Base-by-base conservation (phyloP, 2,113 vertebrate genomes). In the Hiodon tergisus region DNA sequence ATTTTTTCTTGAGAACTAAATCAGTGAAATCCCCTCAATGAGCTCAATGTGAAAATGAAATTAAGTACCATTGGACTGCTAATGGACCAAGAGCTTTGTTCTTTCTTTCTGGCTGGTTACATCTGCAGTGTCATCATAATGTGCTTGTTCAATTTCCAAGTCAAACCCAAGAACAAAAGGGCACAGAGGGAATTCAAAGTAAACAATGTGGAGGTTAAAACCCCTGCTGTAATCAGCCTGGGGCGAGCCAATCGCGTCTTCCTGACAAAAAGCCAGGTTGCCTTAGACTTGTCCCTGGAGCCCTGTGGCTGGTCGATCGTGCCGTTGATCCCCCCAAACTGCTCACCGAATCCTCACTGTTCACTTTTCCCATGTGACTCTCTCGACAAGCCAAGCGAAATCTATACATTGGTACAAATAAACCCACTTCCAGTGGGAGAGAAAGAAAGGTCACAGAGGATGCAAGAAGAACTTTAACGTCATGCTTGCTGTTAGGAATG, bases 21-120 rank as follows among this genome's bases (percentile, higher is more conserved):
- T 2, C 48, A 7, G 6, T 51, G 6, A 10, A 50, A 4, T 2
- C 14, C 67, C 13, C 17, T 10, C 6, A 14, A 13, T 9, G 7
- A 65, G 9, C 54, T 73, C 61, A 16, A 68, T 68, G 31, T 75
- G 63, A 67, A 67, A 75, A 75, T 57, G 65, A 67, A 67, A 61
- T 48, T 58, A 59, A 46, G 70, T 48, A 47, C 2, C 62, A 65
- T 16, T 57, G 65, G 6, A 7, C 7, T 0, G 63, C 65, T 75
- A 58, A 75, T 52, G 65, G 54, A 67, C 63, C 17, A n/a, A 50
- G 16, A 50, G 31, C 4, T 63, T 53, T 58, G 17, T 46, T 68
- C 16, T 63, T 8, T 3, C 69, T 3, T 50, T 71, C 50, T n/a
- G n/a, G n/a, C n/a, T n/a, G n/a, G n/a, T n/a, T n/a, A n/a, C n/a